These are phyloP conservation scores for Dendropsophus ebraccatus DNA, from an alignment of 2,113 vertebrate species.

Conservation along the genomic window DNA sequence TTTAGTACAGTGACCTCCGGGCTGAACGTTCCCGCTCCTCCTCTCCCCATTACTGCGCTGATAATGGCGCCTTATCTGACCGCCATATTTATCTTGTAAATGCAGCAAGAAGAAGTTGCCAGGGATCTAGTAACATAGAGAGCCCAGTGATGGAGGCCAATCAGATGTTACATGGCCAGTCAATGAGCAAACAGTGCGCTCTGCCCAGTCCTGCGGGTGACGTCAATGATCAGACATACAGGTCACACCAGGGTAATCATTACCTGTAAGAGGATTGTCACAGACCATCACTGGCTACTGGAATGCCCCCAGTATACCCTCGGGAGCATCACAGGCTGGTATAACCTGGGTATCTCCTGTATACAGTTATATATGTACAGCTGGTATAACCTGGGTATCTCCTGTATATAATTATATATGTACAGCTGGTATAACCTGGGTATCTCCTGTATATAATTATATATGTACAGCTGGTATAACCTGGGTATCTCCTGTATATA, in stretches of 20 bases:
- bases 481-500: no score
- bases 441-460: no score
- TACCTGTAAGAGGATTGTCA: neutral
- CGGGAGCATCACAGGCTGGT: neutral
- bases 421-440: no score
- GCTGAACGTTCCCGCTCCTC: neutral
- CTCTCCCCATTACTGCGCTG: neutral
- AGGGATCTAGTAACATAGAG: neutral
- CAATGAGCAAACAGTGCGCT: neutral
- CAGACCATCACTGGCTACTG: no score
- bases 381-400: no score
- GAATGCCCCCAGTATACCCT: no score
- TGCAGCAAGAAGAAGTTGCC: conserved; percentile 15
- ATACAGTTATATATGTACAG: no score
- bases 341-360: neutral
- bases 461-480: no score
- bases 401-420: no score
- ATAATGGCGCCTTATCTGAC: neutral
- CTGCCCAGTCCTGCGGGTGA: neutral
- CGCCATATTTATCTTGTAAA: neutral
- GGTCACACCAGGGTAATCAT: neutral
- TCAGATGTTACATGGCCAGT: neutral
- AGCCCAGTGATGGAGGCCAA: neutral
- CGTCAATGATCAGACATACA: neutral
- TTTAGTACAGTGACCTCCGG: conserved; percentile 7